phyloP scores from a whole-genome alignment of 1,140 invertebrate species.

The Rhizoglyphus robini region DNA sequence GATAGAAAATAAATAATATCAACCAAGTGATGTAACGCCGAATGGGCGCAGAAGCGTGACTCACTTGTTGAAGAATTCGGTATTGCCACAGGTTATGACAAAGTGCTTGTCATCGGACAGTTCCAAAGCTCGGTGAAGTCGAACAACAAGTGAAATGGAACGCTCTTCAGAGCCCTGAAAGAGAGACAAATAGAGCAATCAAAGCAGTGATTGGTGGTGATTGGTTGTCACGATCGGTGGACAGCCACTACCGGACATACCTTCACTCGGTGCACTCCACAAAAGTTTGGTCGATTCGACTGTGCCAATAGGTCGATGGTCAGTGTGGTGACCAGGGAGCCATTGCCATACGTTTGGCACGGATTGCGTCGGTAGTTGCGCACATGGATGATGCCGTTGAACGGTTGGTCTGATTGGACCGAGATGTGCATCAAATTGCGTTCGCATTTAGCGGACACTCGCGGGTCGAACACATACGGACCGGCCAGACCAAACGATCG shows the following conservation, averaged over 20 bases:
- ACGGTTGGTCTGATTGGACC: constrained; percentile 57
- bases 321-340: constrained; percentile 48
- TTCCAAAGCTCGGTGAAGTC: constrained; percentile 76
- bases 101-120: constrained; percentile 83
- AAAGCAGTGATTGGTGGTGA: not conserved
- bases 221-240: not conserved
- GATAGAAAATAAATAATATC: not conserved
- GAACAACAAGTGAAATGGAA: constrained; percentile 70
- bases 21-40: not conserved
- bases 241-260: constrained; percentile 17
- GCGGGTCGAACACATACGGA: not conserved
- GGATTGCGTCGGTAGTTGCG: constrained; percentile 45
- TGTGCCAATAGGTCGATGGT: constrained; percentile 61
- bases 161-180: constrained; percentile 50
- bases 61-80: constrained; percentile 12
- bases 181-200: not conserved
- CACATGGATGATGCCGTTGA: constrained; percentile 54
- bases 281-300: constrained; percentile 60
- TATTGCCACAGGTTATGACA: constrained; percentile 58
- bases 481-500: not conserved
- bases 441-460: constrained; percentile 72
- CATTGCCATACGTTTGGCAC: constrained; percentile 66
- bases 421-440: constrained; percentile 70
- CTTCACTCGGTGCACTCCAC: constrained; percentile 48
- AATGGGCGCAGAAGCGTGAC: not conserved